phyloP scores from a whole-genome alignment of 2,113 vertebrate species.

The Trogon surrucura region DNA sequence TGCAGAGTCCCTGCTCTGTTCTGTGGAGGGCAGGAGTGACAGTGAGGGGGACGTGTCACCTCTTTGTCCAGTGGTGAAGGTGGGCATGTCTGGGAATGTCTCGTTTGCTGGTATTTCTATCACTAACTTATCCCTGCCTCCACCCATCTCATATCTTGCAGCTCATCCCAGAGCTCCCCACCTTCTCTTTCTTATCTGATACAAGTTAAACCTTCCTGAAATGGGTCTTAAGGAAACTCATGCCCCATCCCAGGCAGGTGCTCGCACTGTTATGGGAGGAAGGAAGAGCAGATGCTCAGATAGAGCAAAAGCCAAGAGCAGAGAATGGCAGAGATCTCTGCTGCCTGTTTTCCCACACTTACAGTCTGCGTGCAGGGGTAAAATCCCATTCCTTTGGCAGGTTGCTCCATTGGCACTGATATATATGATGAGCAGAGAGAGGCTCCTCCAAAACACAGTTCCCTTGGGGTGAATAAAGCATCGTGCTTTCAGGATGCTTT shows the following conservation, averaged over 20 bases:
- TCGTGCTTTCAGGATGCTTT: background rate
- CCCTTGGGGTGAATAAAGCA: background rate
- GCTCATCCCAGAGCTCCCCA: background rate
- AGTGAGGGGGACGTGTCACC: background rate
- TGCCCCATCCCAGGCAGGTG: background rate
- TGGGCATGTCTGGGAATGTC: background rate
- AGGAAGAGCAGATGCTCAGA: background rate
- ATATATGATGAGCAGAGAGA: background rate
- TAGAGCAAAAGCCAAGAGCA: background rate
- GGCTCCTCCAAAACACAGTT: background rate
- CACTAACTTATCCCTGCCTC: background rate
- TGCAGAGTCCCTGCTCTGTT: background rate
- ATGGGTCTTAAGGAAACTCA: background rate
- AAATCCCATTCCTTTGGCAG: background rate
- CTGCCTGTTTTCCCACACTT: background rate
- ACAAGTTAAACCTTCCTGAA: background rate
- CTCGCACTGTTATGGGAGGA: accelerated
- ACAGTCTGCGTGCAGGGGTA: background rate
- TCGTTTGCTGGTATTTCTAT: background rate
- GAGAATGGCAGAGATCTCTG: background rate
- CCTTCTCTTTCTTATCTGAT: background rate
- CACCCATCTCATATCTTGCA: background rate
- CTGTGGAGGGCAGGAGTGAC: accelerated
- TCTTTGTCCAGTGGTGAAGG: background rate
- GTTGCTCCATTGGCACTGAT: background rate